Evolutionary conservation across 2,888 invertebrate genomes (phyloP).

Genomic region (Chirona hameri): DNA sequence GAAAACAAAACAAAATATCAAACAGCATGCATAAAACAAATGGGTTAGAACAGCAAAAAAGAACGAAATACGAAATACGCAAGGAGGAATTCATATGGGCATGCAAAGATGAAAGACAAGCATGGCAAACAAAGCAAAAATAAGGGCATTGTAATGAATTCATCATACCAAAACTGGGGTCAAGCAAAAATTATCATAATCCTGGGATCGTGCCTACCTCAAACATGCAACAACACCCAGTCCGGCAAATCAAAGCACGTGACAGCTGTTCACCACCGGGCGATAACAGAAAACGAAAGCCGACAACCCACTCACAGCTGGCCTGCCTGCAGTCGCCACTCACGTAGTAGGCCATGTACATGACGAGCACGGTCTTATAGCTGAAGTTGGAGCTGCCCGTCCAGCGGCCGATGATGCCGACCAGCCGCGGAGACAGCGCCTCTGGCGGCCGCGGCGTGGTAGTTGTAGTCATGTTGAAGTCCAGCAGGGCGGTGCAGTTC

Average conservation of each 20-base stretch:
- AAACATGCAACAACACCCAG: not conserved
- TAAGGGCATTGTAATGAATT: not conserved
- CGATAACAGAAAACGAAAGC: no score
- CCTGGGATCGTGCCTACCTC: no score
- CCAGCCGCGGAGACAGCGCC: not conserved
- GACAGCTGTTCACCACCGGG: no score
- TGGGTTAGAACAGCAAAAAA: not conserved
- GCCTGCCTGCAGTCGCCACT: not conserved
- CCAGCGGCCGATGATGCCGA: not conserved
- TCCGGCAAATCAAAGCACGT: not conserved
- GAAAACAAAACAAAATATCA: not conserved
- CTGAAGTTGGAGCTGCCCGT: not conserved
- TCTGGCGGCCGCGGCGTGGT: constrained; percentile 1
- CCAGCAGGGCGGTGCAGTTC: constrained; percentile 12
- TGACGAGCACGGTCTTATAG: not conserved
- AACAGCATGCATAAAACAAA: not conserved
- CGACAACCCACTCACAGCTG: no score
- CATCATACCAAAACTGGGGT: not conserved
- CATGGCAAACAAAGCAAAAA: not conserved
- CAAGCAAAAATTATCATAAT: not conserved
- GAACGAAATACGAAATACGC: not conserved
- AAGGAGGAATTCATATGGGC: not conserved
- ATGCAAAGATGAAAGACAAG: not conserved
- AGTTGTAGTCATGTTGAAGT: not conserved
- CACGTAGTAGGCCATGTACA: not conserved